Evolutionary conservation across 2,113 vertebrate genomes (phyloP), one percentile per base, ranked within the genome.

Genomic region (Tichodroma muraria): DNA sequence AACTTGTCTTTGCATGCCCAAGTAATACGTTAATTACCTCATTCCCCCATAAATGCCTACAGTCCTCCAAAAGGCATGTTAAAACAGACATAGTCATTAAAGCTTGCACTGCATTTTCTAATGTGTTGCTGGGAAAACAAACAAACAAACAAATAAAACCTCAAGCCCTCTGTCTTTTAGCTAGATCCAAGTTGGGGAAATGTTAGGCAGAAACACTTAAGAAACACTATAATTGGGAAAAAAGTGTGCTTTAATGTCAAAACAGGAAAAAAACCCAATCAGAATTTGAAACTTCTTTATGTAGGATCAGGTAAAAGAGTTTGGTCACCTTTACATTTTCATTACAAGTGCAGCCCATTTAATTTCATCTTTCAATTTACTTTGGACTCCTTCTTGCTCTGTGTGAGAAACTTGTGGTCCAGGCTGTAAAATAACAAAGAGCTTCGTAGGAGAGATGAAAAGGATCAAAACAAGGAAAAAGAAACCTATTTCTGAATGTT

Each of bases 161-260:
- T 95, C 88, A 86, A 95, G 44, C 23, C 27, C 52, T 95, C 97
- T 96, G 88, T 97, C 63, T 82, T 95, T 95, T 73, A 95, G 90
- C 69, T 90, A 81, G 88, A 94, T 96, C 97, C 95, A 97, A 97
- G 96, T 81, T 90, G 95, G 97, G 92, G 40, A 97, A 88, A 96
- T 54, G 73, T 89, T 86, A 96, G 73, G 49, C 8, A 96, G 95
- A 84, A 93, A 71, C 57, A 88, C 60, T 93, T 96, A 73, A 97
- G 92, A 97, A 97, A 91, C 8, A 53, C 16, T 60, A 31, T 82
- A 25, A 27, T 72, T 81, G 57, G 65, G 68, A 85, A 78, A 76
- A 86, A 80, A 63, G 59, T 15, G 9, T n/a, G 33, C 22, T 95
- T 90, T 76, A 89, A 61, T 47, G 45, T 45, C 50, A 89, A 72